These are phyloP conservation scores for Branchellion lobata DNA, from an alignment of 2,888 invertebrate species.

Conservation along the genomic window DNA sequence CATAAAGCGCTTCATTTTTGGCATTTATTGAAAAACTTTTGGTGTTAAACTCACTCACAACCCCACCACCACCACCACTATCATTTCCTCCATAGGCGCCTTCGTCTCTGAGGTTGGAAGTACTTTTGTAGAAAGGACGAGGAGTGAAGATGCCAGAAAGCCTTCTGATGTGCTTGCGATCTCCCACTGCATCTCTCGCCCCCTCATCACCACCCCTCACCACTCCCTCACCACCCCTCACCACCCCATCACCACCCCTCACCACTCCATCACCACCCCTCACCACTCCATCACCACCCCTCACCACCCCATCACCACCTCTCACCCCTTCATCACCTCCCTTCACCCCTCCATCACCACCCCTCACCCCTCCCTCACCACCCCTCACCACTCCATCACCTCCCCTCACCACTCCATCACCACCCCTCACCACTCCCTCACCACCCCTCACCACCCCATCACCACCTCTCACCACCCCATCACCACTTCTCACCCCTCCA, in stretches of 20 bases:
- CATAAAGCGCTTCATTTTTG: no score
- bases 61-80: not conserved
- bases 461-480: no score
- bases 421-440: constrained; percentile 8
- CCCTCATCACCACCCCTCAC: constrained; percentile 4
- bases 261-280: not conserved
- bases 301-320: constrained; percentile 8
- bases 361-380: constrained; percentile 1
- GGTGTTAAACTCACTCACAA: no score
- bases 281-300: not conserved
- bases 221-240: not conserved
- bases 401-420: no score
- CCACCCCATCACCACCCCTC: constrained; percentile 8
- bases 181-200: not conserved
- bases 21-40: no score
- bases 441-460: not conserved
- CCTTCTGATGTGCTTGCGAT: constrained; percentile 21
- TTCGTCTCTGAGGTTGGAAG: not conserved
- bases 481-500: not conserved
- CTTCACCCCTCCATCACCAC: constrained; percentile 3
- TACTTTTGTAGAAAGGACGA: constrained; percentile 39
- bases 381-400: not conserved
- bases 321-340: not conserved
- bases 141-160: constrained; percentile 42
- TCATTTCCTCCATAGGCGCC: not conserved